phyloP scores from a whole-genome alignment of 2,888 invertebrate genomes.

The Eupithecia insigniata region DNA sequence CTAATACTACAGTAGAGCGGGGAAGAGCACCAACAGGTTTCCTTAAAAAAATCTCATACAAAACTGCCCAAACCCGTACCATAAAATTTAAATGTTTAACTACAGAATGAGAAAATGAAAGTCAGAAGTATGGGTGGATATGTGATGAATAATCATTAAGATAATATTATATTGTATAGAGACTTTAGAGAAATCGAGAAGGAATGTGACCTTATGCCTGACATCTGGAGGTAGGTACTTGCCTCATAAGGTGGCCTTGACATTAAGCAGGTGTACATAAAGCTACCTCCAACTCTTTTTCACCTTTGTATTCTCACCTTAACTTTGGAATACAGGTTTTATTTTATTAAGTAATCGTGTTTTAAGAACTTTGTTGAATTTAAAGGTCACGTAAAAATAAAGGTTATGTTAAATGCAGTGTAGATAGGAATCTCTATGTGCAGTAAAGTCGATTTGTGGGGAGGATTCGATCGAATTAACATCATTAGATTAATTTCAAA shows the following conservation, averaged over 20 bases:
- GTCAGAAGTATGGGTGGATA: slow-evolving; percentile 47
- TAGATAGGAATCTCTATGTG: not conserved
- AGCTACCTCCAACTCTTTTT: slow-evolving; percentile 45
- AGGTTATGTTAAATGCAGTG: not conserved
- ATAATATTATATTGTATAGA: slow-evolving; percentile 44
- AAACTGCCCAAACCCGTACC: slow-evolving; percentile 28
- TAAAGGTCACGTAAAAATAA: slow-evolving; percentile 23
- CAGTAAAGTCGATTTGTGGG: no score
- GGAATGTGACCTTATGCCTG: slow-evolving; percentile 46
- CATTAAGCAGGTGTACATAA: slow-evolving; percentile 47
- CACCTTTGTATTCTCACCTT: slow-evolving; percentile 43
- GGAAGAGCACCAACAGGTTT: slow-evolving; percentile 22
- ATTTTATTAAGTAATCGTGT: not conserved
- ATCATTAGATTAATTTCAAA: not conserved
- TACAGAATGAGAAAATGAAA: slow-evolving; percentile 42
- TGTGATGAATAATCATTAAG: slow-evolving; percentile 62
- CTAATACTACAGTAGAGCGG: slow-evolving; percentile 8
- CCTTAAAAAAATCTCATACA: slow-evolving; percentile 42
- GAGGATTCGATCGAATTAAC: no score
- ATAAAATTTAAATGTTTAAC: slow-evolving; percentile 39
- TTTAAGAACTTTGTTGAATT: slow-evolving; percentile 5
- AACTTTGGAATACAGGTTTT: slow-evolving; percentile 35
- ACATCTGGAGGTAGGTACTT: slow-evolving; percentile 53
- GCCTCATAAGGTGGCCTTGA: slow-evolving; percentile 41
- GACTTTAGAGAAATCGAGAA: slow-evolving; percentile 72